Base-by-base conservation (phyloP, 1,140 invertebrate genomes). In the Ceratosolen solmsi region DNA sequence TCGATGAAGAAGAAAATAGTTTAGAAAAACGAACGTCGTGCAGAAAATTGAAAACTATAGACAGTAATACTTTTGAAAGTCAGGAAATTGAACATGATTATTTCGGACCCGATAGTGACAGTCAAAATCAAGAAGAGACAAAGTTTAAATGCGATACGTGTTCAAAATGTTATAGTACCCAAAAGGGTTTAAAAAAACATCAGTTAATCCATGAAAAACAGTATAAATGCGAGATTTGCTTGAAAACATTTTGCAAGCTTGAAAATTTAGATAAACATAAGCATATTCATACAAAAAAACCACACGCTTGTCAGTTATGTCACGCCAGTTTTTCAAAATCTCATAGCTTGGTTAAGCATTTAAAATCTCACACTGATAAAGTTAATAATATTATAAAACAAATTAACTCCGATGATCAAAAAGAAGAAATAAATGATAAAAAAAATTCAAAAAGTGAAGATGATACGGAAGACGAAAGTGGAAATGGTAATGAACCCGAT, bases 101-200 rank as follows among this genome's bases (percentile, higher is more conserved):
- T 58, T 83, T 86, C 38, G 85, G 82, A 33, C 8, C 58, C 22
- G 85, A 82, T 11, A 89, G 86, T 25, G 86, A 88, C 7, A 86
- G 83, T 79, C 85, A 87, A 58, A 84, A 87, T 72, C 76, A 77
- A 1, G 85, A 87, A 30, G 87, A 87, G 30, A 87, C 82, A 7
- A 88, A 89, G 68, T 91, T 89, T 56, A 87, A 89, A 25, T 92
- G 91, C 46, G 87, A 89, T n/a, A 56, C 88, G 3, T 92, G 90
- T 58, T 87, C 85, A 0, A 91, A 91, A 58, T 82, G 82, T 17
- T 91, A 90, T 17, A 85, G 85, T 4, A 89, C 89, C 0, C 86
- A 89, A n/a, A 90, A 91, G 56, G 89, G 89, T 11, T 77, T 91
- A 8, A 91, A 90, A 73, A 91, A 91, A 76, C 90, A 92, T 82